Percentiles rank a stretch among this genome's conserved stretches.
Conservation (phyloP, 2,797 vertebrate genomes). For the Platyrinchus mystaceus region DNA sequence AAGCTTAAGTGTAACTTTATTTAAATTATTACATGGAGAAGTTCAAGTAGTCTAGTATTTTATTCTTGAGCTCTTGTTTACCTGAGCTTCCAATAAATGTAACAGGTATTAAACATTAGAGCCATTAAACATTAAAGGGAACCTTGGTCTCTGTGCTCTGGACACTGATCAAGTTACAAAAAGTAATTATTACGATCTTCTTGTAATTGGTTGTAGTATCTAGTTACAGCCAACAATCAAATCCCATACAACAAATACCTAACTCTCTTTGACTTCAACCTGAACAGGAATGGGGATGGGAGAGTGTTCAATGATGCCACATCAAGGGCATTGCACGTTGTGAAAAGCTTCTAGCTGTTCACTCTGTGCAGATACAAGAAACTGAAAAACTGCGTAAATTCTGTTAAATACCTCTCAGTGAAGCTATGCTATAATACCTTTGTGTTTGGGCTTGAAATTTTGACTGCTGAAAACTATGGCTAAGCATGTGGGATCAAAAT, state of each 20-base stretch:
- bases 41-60: constrained; percentile 70
- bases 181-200: not conserved
- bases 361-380: not conserved
- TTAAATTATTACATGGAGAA: constrained; percentile 70
- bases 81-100: constrained; percentile 65
- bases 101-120: not conserved
- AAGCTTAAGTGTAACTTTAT: not conserved
- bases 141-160: not conserved
- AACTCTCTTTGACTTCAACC: not conserved
- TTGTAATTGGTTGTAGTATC: not conserved
- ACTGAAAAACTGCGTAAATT: not conserved
- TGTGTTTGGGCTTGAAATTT: not conserved
- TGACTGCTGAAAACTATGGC: not conserved
- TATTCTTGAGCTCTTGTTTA: constrained; percentile 47
- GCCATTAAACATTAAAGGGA: not conserved
- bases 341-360: not conserved
- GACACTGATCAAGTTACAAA: not conserved
- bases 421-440: not conserved
- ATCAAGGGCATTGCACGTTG: not conserved
- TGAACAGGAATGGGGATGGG: not conserved
- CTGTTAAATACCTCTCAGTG: not conserved
- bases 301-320: not conserved
- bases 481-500: not conserved
- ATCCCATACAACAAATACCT: not conserved
- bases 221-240: not conserved